Evolutionary conservation across 2,113 vertebrate species (phyloP).

Genomic region (Hiodon alosoides): DNA sequence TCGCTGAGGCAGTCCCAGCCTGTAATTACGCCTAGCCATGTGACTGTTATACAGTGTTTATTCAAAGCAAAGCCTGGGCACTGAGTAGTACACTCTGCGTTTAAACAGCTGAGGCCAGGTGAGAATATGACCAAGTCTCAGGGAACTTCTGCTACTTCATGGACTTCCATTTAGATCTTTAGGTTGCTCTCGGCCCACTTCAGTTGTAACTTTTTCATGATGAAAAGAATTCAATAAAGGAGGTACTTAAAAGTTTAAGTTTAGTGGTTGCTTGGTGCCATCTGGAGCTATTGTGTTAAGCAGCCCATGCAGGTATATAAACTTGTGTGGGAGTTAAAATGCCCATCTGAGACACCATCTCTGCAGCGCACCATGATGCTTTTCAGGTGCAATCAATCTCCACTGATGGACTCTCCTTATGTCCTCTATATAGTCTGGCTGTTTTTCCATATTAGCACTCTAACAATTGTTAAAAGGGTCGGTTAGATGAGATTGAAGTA

Average conservation of each 20-base stretch:
- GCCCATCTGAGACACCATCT: neutral
- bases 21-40: constrained; percentile 21
- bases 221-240: neutral
- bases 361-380: neutral
- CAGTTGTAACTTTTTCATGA: too few relatives aligned
- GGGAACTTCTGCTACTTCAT: neutral
- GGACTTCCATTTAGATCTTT: neutral
- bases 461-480: too few relatives aligned
- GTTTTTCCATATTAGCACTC: neutral
- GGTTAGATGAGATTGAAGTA: too few relatives aligned
- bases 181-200: too few relatives aligned
- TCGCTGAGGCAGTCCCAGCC: constrained; percentile 23
- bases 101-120: constrained; percentile 19
- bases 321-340: neutral
- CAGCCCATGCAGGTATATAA: too few relatives aligned
- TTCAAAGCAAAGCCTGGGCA: constrained; percentile 32
- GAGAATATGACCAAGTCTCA: constrained; percentile 16
- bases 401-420: neutral
- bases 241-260: neutral
- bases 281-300: neutral
- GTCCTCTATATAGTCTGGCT: neutral
- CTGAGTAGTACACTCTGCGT: neutral
- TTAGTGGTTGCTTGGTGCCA: neutral
- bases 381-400: neutral
- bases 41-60: constrained; percentile 38